A percentile compares a stretch with the other conserved stretches of the same genome.
phyloP scores from a whole-genome alignment of 1,140 invertebrate genomes.

The Oreohelix idahoensis region DNA sequence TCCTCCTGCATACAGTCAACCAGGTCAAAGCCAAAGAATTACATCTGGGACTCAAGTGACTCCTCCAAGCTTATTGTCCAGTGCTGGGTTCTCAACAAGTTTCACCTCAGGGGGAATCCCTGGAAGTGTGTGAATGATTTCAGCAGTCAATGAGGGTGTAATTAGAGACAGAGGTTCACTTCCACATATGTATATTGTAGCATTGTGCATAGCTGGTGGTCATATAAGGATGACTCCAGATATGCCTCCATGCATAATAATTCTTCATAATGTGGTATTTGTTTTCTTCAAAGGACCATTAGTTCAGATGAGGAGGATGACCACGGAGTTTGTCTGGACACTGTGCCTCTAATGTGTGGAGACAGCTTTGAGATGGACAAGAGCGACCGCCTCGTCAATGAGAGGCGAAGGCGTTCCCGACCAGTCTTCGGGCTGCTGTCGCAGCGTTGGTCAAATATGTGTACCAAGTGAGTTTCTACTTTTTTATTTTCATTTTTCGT shows the following conservation, averaged over 20 bases:
- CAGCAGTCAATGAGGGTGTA: too few relatives aligned
- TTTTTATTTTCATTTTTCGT: too few relatives aligned
- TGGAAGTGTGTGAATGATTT: too few relatives aligned
- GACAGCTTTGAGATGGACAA: conserved; percentile 80
- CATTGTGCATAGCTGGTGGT: too few relatives aligned
- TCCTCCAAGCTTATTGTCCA: too few relatives aligned
- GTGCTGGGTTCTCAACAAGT: too few relatives aligned
- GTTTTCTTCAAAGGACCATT: not conserved
- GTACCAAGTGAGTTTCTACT: conserved; percentile 53
- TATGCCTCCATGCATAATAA: too few relatives aligned
- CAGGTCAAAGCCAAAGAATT: too few relatives aligned
- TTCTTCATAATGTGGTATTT: not conserved
- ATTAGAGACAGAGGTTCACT: not conserved
- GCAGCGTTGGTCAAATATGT: conserved; percentile 55
- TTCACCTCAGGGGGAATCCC: too few relatives aligned
- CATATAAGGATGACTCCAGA: too few relatives aligned
- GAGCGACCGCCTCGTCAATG: conserved; percentile 78
- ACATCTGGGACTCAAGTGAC: too few relatives aligned
- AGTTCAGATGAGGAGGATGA: conserved; percentile 48
- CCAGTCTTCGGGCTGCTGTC: conserved; percentile 52
- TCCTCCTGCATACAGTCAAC: too few relatives aligned
- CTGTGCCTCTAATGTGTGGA: conserved; percentile 76
- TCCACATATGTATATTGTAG: not conserved
- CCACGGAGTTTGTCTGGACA: conserved; percentile 72
- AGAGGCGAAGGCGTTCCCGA: conserved; percentile 61